phyloP scores from a whole-genome alignment of 2,797 vertebrate genomes.

The Alca torda region DNA sequence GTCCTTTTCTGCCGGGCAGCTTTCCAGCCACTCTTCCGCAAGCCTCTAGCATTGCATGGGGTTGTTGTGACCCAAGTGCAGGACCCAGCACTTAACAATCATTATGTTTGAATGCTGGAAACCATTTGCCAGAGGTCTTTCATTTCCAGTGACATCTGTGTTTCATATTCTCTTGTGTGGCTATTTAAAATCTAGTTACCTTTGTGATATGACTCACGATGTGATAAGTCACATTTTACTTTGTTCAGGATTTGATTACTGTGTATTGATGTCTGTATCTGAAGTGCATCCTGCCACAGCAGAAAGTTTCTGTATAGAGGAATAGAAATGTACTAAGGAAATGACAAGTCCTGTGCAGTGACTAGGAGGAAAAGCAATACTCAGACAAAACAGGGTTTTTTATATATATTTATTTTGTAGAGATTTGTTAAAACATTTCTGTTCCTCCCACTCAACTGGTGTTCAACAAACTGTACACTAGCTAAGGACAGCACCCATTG shows the following conservation, averaged over 20 bases:
- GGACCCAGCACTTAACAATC: neutral
- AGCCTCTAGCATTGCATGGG: neutral
- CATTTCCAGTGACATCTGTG: neutral
- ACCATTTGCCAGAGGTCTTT: neutral
- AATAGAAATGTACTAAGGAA: neutral
- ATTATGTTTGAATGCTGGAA: neutral
- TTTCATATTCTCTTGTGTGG: neutral
- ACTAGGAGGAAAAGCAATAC: neutral
- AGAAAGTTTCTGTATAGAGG: neutral
- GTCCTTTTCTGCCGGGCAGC: neutral
- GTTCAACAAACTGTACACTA: constrained; percentile 18
- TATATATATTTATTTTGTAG: constrained; percentile 32
- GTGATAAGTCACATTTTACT: neutral
- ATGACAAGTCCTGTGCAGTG: neutral
- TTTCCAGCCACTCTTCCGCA: neutral
- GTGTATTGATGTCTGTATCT: neutral
- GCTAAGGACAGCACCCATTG: constrained; percentile 3
- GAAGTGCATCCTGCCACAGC: neutral
- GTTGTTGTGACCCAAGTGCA: neutral
- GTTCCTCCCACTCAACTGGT: constrained; percentile 52
- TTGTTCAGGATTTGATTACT: constrained; percentile 26
- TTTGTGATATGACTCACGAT: neutral
- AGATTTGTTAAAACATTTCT: constrained; percentile 33
- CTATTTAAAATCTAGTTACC: constrained; percentile 1
- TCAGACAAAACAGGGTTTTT: neutral